A percentile compares a stretch with the other conserved stretches of the same genome.
Conservation (phyloP, 2,888 invertebrate species). For the Nemurella pictetii region DNA sequence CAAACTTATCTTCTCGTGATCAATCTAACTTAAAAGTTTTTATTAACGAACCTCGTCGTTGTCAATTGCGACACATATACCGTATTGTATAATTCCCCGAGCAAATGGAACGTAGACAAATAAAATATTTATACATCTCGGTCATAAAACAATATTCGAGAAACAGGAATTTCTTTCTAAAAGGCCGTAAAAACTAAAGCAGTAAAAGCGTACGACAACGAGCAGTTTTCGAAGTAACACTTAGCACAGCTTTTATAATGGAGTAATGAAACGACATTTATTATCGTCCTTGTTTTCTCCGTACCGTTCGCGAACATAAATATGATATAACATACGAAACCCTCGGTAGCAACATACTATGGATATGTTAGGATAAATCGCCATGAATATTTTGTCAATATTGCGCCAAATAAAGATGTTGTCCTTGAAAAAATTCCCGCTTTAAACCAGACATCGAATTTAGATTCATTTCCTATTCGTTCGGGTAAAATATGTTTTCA, state of each 20-base stretch:
- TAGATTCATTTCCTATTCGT: neutral
- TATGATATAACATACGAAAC: no score
- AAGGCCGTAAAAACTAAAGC: neutral
- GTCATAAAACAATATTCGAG: neutral
- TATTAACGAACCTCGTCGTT: neutral
- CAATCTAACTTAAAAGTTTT: neutral
- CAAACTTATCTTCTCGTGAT: neutral
- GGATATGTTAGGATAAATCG: no score
- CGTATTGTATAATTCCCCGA: neutral
- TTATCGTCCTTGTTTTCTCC: neutral
- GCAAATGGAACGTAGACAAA: neutral
- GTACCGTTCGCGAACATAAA: neutral
- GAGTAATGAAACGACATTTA: no score
- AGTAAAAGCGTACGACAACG: no score
- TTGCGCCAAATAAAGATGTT: no score
- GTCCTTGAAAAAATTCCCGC: neutral
- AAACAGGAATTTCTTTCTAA: neutral
- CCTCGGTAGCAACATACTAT: no score
- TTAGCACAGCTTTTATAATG: neutral
- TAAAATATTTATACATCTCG: neutral
- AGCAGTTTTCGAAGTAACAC: neutral
- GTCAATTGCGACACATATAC: neutral
- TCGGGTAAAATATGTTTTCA: neutral
- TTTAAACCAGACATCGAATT: neutral
- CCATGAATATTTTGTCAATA: no score